Percentiles rank a stretch among this genome's conserved stretches.
Conservation (phyloP, 1,140 invertebrate species). For the Trypoxylus dichotomus region DNA sequence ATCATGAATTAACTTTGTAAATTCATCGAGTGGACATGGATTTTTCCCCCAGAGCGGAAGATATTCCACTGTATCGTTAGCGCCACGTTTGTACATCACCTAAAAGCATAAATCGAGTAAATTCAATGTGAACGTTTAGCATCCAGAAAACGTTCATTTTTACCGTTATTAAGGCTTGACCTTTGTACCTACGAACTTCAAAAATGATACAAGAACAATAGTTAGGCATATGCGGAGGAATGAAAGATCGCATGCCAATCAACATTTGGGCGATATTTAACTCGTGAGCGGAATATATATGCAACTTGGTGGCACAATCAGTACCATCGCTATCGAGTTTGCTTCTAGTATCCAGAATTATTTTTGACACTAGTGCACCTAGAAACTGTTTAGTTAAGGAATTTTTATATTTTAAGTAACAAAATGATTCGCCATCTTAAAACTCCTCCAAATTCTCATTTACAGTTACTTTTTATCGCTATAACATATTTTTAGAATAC, state of each 20-base stretch:
- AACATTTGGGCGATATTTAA: constrained; percentile 70
- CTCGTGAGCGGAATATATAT: constrained; percentile 69
- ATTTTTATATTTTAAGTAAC: too few relatives aligned
- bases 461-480: too few relatives aligned
- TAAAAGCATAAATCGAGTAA: background rate
- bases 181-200: background rate
- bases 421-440: too few relatives aligned
- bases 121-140: background rate
- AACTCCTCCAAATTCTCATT: too few relatives aligned
- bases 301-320: constrained; percentile 26
- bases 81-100: background rate
- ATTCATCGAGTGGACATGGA: background rate
- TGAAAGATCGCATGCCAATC: constrained; percentile 61
- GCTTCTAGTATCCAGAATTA: background rate
- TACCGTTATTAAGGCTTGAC: background rate
- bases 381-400: background rate
- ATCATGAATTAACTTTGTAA: background rate
- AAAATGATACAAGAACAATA: constrained; percentile 54
- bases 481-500: too few relatives aligned
- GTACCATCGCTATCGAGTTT: background rate
- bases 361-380: background rate
- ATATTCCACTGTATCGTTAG: background rate
- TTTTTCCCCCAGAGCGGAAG: background rate
- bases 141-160: background rate
- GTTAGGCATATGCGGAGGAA: constrained; percentile 57